Evolutionary conservation across 1,140 invertebrate species (phyloP), one percentile per base, ranked within the genome.

Genomic region (Diachasma alloeum): DNA sequence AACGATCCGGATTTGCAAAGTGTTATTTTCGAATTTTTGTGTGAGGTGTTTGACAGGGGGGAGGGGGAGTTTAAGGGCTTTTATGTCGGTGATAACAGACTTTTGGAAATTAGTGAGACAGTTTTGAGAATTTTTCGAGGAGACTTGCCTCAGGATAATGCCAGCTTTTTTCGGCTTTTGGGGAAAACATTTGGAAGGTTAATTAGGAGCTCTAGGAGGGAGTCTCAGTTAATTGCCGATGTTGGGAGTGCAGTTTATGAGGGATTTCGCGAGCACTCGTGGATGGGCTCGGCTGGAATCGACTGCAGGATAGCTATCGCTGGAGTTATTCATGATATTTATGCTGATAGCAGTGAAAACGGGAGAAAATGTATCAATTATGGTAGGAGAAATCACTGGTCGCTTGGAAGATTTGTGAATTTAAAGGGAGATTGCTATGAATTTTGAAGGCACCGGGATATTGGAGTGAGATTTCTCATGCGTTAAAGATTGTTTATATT

Each of bases 1-100:
- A 77, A 46, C 17, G 72, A 82, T 81, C 81, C 81, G 31, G 80
- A 84, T 67, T 56, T 87, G n/a, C 80, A 85, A 77, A 82, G 83
- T 80, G 74, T 74, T 13, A 75, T 87, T 8, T 84, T 81, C 26
- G 78, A 85, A 46, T 88, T 86, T 53, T 69, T 88, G 4, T 85
- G 82, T 42, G 67, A 46, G 0, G 66, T 79, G 0, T 46, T 67
- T 44, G 5, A 31, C 8, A 31, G n/a, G 11, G 46, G 42, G 44
- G 42, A 66, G 17, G 4, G 11, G 15, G 59, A 46, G 5, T 13
- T 46, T 46, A 1, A 11, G 13, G 36, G 19, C 15, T 24, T 19
- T 31, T 19, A 19, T 22, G 10, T 22, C 6, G 5, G 0, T 56
- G 56, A 39, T 39, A 19, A 15, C 63, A 44, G 24, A 31, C 6